Evolutionary conservation across 2,113 vertebrate species (phyloP).

Genomic region (Chinchilla lanigera): DNA sequence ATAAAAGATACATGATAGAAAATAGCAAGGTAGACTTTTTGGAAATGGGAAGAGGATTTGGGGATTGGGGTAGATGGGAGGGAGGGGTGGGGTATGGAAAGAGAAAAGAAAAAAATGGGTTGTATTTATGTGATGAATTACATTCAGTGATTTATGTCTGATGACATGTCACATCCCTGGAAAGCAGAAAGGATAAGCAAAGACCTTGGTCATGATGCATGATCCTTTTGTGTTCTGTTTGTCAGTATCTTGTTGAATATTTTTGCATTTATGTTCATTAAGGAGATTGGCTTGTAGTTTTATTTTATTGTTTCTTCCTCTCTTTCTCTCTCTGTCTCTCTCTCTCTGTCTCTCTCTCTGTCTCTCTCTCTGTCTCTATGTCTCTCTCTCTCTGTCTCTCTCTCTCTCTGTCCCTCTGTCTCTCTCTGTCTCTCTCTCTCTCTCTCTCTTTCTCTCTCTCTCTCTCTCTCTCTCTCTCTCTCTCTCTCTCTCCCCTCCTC

Average conservation of each 20-base stretch:
- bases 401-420: no score
- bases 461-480: no score
- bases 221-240: not conserved
- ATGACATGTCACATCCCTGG: not conserved
- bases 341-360: no score
- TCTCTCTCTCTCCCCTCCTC: no score
- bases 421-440: no score
- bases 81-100: not conserved
- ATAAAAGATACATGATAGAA: not conserved
- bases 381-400: no score
- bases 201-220: not conserved
- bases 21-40: not conserved
- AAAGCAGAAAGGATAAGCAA: not conserved
- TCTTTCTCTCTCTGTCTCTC: no score
- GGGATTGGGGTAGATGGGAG: not conserved
- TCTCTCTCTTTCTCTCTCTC: no score
- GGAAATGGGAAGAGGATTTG: not conserved
- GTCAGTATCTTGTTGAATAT: not conserved
- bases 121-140: not conserved
- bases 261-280: not conserved
- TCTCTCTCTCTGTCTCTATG: no score
- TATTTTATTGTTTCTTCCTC: not conserved
- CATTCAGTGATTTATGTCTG: not conserved
- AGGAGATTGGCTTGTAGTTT: not conserved
- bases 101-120: not conserved